These are phyloP conservation scores for Aethina tumida DNA, from an alignment of 1,140 invertebrate species.

Conservation along the genomic window DNA sequence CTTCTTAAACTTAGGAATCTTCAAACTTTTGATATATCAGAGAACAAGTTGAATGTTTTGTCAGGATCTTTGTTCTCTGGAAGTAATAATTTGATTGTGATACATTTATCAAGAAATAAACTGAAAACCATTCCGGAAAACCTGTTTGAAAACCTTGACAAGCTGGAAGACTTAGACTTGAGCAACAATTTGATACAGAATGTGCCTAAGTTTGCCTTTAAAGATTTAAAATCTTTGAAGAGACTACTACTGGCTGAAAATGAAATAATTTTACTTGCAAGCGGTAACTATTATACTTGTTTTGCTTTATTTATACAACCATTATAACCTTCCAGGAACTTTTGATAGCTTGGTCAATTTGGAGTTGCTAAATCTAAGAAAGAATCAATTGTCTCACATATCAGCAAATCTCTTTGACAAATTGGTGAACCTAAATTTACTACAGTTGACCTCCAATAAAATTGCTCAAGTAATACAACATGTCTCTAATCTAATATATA, in stretches of 20 bases:
- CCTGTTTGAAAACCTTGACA: constrained; percentile 34
- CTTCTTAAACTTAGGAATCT: constrained; percentile 54
- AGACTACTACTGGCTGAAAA: constrained; percentile 51
- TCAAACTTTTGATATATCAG: constrained; percentile 62
- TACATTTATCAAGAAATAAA: constrained; percentile 55
- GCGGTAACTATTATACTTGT: constrained; percentile 17
- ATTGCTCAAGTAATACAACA: constrained; percentile 23
- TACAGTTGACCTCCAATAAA: constrained; percentile 36
- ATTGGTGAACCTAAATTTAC: constrained; percentile 36
- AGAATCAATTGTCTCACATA: constrained; percentile 40
- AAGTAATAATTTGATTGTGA: constrained; percentile 48
- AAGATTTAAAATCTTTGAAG: constrained; percentile 43
- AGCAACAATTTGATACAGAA: constrained; percentile 39
- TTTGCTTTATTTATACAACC: not conserved
- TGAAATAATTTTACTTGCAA: constrained; percentile 32
- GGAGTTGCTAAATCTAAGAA: constrained; percentile 42
- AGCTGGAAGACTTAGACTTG: constrained; percentile 42
- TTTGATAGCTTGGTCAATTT: constrained; percentile 39
- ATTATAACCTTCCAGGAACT: constrained; percentile 24
- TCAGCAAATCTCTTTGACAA: constrained; percentile 36
- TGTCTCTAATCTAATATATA: not conserved
- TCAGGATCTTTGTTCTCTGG: constrained; percentile 52
- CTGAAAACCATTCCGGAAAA: constrained; percentile 34
- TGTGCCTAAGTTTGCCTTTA: constrained; percentile 46
- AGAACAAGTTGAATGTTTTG: constrained; percentile 54